Conservation (phyloP, 2,888 invertebrate species). For the Lycophotia porphyrea region DNA sequence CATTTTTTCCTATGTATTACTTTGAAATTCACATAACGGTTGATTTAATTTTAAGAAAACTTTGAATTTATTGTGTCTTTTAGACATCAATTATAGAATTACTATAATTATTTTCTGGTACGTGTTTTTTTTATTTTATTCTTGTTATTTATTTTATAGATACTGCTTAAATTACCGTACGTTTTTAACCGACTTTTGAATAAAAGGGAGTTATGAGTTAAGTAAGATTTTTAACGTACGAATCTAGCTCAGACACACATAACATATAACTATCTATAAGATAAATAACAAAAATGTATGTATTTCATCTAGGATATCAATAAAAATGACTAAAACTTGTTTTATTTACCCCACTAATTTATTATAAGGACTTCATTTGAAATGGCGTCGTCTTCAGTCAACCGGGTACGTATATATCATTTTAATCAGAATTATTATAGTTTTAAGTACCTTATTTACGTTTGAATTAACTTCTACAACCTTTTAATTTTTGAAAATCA, state of each 20-base stretch:
- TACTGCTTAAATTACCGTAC: not conserved
- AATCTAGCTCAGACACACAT: not conserved
- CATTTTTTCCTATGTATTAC: constrained; percentile 4
- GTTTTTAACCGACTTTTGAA: not conserved
- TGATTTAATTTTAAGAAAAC: not conserved
- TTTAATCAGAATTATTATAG: not conserved
- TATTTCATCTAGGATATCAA: not conserved
- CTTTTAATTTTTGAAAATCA: too few species aligned
- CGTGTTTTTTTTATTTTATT: not conserved
- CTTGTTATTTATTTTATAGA: constrained; percentile 33
- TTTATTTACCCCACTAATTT: constrained; percentile 1
- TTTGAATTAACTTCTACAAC: too few species aligned
- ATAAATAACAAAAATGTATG: not conserved
- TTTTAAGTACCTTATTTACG: not conserved
- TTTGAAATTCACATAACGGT: not conserved
- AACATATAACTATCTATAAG: not conserved
- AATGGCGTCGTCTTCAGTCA: not conserved
- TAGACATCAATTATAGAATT: not conserved
- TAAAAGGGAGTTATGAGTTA: not conserved
- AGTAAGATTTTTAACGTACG: not conserved
- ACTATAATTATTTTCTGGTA: not conserved
- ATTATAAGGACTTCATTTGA: not conserved
- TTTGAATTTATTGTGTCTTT: not conserved
- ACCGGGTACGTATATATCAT: not conserved
- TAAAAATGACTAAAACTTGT: not conserved